A percentile compares a stretch with the other conserved stretches of the same genome.
These are phyloP conservation scores for Lingula anatina DNA, from an alignment of 2,888 invertebrate species.

Conservation along the genomic window DNA sequence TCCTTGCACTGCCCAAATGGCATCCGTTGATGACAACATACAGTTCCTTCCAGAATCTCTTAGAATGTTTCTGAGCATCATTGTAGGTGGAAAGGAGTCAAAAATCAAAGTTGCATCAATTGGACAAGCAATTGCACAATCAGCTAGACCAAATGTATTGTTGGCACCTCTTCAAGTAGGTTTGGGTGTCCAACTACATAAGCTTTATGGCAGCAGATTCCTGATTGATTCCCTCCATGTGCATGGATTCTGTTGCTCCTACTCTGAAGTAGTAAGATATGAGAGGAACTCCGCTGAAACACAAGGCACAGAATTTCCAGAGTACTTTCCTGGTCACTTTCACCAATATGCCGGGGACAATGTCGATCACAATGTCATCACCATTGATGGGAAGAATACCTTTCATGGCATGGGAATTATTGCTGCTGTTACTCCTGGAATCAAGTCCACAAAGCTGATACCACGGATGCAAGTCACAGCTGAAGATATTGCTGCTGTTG, in stretches of 20 bases:
- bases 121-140: slow-evolving; percentile 21
- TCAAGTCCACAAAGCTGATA: not conserved
- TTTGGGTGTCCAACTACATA: slow-evolving; percentile 20
- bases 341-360: slow-evolving; percentile 28
- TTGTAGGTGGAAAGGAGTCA: slow-evolving; percentile 6
- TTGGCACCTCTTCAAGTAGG: slow-evolving; percentile 21
- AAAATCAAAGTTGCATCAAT: slow-evolving; percentile 13
- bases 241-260: slow-evolving; percentile 18
- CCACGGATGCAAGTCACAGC: slow-evolving; percentile 2
- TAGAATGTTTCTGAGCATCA: slow-evolving; percentile 5
- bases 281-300: slow-evolving; percentile 9
- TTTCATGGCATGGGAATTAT: slow-evolving; percentile 17
- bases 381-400: slow-evolving; percentile 19
- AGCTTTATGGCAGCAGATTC: slow-evolving; percentile 18
- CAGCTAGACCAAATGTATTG: slow-evolving; percentile 13
- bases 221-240: slow-evolving; percentile 19
- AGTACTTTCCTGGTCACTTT: slow-evolving; percentile 8
- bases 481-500: not conserved
- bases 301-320: slow-evolving; percentile 8
- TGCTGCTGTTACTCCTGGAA: slow-evolving; percentile 9
- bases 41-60: slow-evolving; percentile 12
- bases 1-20: slow-evolving; percentile 11
- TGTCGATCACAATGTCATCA: slow-evolving; percentile 23
- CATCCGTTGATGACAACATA: slow-evolving; percentile 2
- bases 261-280: slow-evolving; percentile 11